Conservation (phyloP, 2,888 invertebrate species). For the Sarcophaga subvicina region DNA sequence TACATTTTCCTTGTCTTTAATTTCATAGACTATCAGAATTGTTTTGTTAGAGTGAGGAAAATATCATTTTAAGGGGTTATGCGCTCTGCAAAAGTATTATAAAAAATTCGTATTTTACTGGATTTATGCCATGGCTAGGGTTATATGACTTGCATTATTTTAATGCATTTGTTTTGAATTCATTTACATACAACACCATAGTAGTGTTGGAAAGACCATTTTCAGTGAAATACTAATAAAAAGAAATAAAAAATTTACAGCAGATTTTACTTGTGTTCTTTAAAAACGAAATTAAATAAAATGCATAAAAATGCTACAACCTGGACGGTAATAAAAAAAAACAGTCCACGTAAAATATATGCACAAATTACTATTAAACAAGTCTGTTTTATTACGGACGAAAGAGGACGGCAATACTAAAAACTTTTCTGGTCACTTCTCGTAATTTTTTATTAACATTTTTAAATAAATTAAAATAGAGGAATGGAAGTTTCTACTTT, state of each 20-base stretch:
- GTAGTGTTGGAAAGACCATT: slow-evolving; percentile 1
- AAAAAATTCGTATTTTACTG: slow-evolving; percentile 4
- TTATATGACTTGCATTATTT: slow-evolving; percentile 26
- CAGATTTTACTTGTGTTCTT: too few relatives aligned
- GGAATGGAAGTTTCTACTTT: not conserved
- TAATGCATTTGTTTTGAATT: slow-evolving; percentile 29
- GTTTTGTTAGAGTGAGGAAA: not conserved
- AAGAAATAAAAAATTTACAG: too few relatives aligned
- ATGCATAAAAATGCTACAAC: too few relatives aligned
- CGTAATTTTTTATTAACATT: too few relatives aligned
- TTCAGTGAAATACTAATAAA: too few relatives aligned
- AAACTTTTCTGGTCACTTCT: too few relatives aligned
- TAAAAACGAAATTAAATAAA: too few relatives aligned
- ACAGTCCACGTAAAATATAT: too few relatives aligned
- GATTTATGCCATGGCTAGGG: slow-evolving; percentile 13
- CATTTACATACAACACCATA: not conserved
- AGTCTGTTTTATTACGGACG: not conserved
- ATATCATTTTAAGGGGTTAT: not conserved
- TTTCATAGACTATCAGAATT: slow-evolving; percentile 11
- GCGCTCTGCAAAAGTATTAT: not conserved
- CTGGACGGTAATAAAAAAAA: too few relatives aligned
- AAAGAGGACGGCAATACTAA: not conserved
- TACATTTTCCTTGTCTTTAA: slow-evolving; percentile 15
- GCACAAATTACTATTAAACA: too few relatives aligned
- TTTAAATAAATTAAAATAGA: too few relatives aligned